Evolutionary conservation across 1,140 invertebrate species (phyloP), one percentile per base, ranked within the genome.

Genomic region (Papilio dardanus): DNA sequence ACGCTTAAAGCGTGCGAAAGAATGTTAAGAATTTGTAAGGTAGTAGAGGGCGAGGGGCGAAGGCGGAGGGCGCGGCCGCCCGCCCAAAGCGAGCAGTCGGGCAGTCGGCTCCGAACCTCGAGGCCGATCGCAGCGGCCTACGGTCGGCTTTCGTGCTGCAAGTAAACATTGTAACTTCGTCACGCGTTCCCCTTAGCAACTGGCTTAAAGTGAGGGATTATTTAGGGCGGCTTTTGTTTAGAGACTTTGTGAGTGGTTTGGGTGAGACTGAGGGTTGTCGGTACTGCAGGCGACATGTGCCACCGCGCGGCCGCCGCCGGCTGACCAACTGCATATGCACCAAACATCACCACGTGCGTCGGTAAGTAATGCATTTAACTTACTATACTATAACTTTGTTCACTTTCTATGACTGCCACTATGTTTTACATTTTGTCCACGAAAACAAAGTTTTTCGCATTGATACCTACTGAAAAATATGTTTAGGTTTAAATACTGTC

Each of bases 21-120:
- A 83, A 89, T 89, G 81, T 76, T 50, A 88, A 79, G 86, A 88
- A 89, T 88, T 83, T 79, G 80, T 77, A 86, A 86, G 88, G 90
- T 81, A 88, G 79, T 77, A 75, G 81, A 76, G 82, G 85, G 84
- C 71, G 83, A 76, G 86, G 83, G 83, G 82, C 37, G 81, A 78
- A 79, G 82, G 30, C 80, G 74, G 76, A 85, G 86, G 83, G 85
- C 73, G 84, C 83, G 79, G 81, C 85, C 83, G 88, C 86, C 87
- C 88, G 87, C 88, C 88, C 83, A 86, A 83, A 81, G 80, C 76
- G 77, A 75, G 76, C 84, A 89, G 88, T 89, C 85, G 84, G 81
- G 76, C 84, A 89, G 88, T 89, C 85, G 84, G 81, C 67, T 79
- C 77, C 77, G 21, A 76, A 78, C 75, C 81, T 82, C 80, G 79